Conservation (phyloP, 2,888 invertebrate species). For the Leptopterna dolabrata region DNA sequence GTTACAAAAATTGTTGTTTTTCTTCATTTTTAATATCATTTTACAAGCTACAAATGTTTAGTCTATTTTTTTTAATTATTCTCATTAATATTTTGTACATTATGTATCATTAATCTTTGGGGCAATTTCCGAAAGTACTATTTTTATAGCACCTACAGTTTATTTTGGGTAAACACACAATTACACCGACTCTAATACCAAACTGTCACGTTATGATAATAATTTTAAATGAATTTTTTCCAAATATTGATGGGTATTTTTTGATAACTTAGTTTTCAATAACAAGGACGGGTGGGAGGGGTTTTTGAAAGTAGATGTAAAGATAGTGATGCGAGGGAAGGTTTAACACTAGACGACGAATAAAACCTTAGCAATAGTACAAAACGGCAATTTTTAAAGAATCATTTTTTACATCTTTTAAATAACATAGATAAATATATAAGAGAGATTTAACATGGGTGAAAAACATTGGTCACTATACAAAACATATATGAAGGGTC, state of each 20-base stretch:
- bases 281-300: background rate
- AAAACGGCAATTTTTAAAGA: constrained; percentile 17
- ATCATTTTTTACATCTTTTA: constrained; percentile 13
- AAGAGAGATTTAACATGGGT: constrained; percentile 38
- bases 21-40: constrained; percentile 14
- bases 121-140: constrained; percentile 48
- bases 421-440: constrained; percentile 46
- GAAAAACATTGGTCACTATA: constrained; percentile 29
- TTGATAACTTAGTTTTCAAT: too few relatives aligned
- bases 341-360: background rate
- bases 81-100: constrained; percentile 47
- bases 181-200: constrained; percentile 18
- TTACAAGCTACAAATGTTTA: constrained; percentile 34
- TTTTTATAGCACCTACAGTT: constrained; percentile 50
- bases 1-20: constrained; percentile 51
- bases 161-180: constrained; percentile 5
- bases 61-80: constrained; percentile 29
- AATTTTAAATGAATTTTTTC: background rate
- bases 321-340: background rate
- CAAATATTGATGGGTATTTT: background rate
- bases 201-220: background rate
- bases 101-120: constrained; percentile 54
- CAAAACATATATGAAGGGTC: background rate
- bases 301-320: background rate
- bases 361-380: background rate